These are phyloP conservation scores for Masnerella sp. DNA, from an alignment of 2,888 invertebrate species.

Conservation along the genomic window DNA sequence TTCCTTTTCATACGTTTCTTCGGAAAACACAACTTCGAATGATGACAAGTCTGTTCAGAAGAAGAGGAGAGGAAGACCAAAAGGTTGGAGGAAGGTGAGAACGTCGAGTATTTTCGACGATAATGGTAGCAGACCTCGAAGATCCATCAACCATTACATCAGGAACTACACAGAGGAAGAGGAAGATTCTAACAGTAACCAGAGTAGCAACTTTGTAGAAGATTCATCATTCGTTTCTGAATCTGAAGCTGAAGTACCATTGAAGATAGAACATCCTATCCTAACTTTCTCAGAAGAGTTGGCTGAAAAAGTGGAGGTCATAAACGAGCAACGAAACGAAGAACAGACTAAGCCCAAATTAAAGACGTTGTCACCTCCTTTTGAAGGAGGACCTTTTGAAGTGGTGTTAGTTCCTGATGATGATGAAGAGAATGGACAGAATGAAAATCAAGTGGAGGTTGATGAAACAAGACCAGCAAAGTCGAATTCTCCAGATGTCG, in stretches of 20 bases:
- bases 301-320: background rate
- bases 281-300: too few relatives aligned
- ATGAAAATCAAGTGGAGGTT: background rate
- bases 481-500: too few relatives aligned
- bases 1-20: too few relatives aligned
- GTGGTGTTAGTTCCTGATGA: constrained; percentile 18
- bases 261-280: too few relatives aligned
- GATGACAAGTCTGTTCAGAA: background rate
- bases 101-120: background rate
- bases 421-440: background rate
- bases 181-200: too few relatives aligned
- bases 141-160: constrained; percentile 29
- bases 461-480: background rate
- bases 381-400: constrained; percentile 23
- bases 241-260: too few relatives aligned
- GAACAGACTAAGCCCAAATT: too few relatives aligned
- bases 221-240: too few relatives aligned
- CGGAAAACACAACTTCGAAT: too few relatives aligned
- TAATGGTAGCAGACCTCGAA: constrained; percentile 1
- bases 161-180: constrained; percentile 28
- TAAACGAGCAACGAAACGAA: too few relatives aligned
- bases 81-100: constrained; percentile 7
- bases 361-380: too few relatives aligned
- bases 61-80: constrained; percentile 33
- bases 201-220: too few relatives aligned